Conservation (phyloP, 2,113 vertebrate species). For the Chitala chitala region DNA sequence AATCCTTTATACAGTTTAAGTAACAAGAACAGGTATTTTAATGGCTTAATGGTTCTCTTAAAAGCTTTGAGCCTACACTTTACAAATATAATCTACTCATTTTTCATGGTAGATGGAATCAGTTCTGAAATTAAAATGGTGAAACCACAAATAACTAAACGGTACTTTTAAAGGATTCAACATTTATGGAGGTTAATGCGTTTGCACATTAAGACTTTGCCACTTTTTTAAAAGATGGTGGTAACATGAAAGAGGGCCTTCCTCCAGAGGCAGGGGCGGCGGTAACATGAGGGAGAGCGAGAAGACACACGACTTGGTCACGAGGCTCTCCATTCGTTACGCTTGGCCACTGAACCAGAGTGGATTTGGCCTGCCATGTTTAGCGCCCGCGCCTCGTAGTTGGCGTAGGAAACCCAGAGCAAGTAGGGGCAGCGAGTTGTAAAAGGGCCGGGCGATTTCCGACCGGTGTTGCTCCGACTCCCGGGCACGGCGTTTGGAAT, state of each 20-base stretch:
- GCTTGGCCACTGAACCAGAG: constrained; percentile 5
- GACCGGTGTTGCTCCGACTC: no score
- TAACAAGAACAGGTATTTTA: background rate
- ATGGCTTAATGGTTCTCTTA: background rate
- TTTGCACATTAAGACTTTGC: background rate
- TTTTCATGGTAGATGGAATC: background rate
- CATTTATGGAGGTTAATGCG: background rate
- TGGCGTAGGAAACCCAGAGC: background rate
- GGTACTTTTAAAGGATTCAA: background rate
- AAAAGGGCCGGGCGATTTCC: background rate
- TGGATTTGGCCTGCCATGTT: background rate
- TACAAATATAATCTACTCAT: no score
- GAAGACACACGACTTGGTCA: background rate
- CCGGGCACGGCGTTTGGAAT: background rate
- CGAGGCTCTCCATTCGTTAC: constrained; percentile 18
- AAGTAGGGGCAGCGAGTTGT: background rate
- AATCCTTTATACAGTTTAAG: no score
- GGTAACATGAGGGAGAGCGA: background rate
- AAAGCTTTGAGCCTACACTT: no score
- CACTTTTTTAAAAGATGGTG: background rate
- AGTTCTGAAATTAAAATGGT: no score
- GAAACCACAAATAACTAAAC: no score
- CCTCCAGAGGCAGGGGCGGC: background rate
- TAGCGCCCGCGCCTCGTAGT: background rate
- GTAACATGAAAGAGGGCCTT: background rate